phyloP scores from a whole-genome alignment of 2,797 vertebrate genomes.

The Mus minutoides region DNA sequence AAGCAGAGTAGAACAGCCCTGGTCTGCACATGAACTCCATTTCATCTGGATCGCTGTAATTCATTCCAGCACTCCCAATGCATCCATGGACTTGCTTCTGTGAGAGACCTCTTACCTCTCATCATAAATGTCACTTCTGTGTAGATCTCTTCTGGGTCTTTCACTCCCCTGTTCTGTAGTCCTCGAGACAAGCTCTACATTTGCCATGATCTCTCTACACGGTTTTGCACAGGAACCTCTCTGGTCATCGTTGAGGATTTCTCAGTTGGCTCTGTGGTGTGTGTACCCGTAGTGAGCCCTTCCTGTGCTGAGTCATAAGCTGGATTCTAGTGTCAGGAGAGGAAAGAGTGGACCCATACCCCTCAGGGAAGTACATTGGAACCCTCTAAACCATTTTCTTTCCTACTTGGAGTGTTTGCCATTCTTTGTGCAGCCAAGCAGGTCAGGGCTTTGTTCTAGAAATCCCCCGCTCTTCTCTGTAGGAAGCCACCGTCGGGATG shows the following conservation, averaged over 20 bases:
- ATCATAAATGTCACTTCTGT: neutral
- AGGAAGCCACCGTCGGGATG: neutral
- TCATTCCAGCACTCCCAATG: fast-evolving
- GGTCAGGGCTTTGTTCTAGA: neutral
- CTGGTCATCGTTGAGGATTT: neutral
- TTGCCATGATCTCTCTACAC: neutral
- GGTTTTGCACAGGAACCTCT: neutral
- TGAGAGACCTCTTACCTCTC: neutral
- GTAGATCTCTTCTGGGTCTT: slow-evolving; percentile 1
- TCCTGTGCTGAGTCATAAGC: neutral
- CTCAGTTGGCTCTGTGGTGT: neutral
- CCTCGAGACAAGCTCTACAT: neutral
- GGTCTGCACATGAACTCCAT: neutral
- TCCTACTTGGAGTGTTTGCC: neutral
- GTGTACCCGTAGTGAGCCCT: neutral
- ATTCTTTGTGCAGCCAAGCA: neutral
- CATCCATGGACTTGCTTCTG: neutral
- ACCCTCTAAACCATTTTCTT: neutral
- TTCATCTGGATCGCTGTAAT: neutral
- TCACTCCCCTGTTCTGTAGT: neutral
- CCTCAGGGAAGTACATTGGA: neutral
- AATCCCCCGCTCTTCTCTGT: neutral
- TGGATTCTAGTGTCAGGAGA: slow-evolving; percentile 9
- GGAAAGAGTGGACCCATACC: neutral
- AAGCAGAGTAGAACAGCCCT: neutral